A percentile compares a stretch with the other conserved stretches of the same genome.
phyloP scores from a whole-genome alignment of 1,140 invertebrate genomes.

The Polypedilum pembai region DNA sequence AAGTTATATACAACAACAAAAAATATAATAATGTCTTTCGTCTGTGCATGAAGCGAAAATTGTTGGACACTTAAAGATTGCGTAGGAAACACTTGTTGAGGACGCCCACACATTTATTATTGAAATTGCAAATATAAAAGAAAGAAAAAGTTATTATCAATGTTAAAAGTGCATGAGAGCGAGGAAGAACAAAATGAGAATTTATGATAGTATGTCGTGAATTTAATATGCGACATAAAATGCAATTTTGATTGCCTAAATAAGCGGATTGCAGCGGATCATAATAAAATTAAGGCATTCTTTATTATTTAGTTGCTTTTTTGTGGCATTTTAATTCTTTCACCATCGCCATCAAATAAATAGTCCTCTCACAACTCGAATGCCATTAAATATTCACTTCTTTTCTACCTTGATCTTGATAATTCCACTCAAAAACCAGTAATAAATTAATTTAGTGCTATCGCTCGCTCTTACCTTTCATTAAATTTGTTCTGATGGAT shows the following conservation, averaged over 20 bases:
- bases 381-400: neutral
- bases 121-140: neutral
- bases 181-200: slow-evolving; percentile 1
- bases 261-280: neutral
- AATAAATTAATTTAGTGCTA: slow-evolving; percentile 20
- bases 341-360: no score
- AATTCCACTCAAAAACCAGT: slow-evolving; percentile 3
- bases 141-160: neutral
- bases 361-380: neutral
- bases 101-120: slow-evolving; percentile 12
- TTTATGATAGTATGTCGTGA: slow-evolving; percentile 12
- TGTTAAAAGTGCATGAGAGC: slow-evolving; percentile 13
- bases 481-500: slow-evolving; percentile 18
- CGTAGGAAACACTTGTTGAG: slow-evolving; percentile 27
- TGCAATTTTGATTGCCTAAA: slow-evolving; percentile 17
- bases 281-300: neutral
- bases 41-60: neutral
- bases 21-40: no score
- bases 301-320: no score
- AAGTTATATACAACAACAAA: no score
- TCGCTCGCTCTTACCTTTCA: slow-evolving; percentile 9
- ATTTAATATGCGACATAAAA: slow-evolving; percentile 9
- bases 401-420: slow-evolving; percentile 2
- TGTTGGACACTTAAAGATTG: neutral
- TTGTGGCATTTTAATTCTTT: no score